These are phyloP conservation scores for Tillus elongatus DNA, from an alignment of 2,888 invertebrate genomes.

Conservation along the genomic window DNA sequence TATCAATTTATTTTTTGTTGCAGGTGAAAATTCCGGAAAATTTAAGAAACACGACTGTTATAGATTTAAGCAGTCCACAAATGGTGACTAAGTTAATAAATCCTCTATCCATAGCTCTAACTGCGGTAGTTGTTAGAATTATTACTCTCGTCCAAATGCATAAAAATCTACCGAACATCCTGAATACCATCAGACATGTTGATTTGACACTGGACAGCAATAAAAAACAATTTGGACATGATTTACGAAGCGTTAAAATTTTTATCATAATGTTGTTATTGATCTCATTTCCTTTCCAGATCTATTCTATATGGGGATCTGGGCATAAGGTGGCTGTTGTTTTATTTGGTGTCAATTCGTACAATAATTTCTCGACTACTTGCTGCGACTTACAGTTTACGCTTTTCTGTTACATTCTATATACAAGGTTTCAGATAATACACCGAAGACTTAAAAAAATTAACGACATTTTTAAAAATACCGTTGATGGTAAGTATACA, in stretches of 20 bases:
- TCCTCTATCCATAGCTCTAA: not conserved
- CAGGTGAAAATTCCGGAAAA: not conserved
- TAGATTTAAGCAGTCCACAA: not conserved
- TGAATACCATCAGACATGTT: too few relatives aligned
- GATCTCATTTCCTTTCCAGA: not conserved
- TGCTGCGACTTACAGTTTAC: not conserved
- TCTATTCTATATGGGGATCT: not conserved
- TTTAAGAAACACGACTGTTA: not conserved
- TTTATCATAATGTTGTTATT: not conserved
- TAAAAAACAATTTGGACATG: not conserved
- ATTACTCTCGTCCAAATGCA: not conserved
- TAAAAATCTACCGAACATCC: not conserved
- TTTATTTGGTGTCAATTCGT: conserved; percentile 1
- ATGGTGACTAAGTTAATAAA: not conserved
- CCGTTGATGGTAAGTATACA: too few relatives aligned
- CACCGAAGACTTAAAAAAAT: not conserved
- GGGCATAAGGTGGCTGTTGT: not conserved
- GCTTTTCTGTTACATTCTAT: not conserved
- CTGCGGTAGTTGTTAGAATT: not conserved
- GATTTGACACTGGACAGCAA: not conserved
- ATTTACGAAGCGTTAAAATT: too few relatives aligned
- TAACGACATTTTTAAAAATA: not conserved
- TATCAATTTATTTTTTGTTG: too few relatives aligned
- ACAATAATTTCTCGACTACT: not conserved
- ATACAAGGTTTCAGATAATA: not conserved